Conservation (phyloP, 2,113 vertebrate species). For the Jacana jacana region DNA sequence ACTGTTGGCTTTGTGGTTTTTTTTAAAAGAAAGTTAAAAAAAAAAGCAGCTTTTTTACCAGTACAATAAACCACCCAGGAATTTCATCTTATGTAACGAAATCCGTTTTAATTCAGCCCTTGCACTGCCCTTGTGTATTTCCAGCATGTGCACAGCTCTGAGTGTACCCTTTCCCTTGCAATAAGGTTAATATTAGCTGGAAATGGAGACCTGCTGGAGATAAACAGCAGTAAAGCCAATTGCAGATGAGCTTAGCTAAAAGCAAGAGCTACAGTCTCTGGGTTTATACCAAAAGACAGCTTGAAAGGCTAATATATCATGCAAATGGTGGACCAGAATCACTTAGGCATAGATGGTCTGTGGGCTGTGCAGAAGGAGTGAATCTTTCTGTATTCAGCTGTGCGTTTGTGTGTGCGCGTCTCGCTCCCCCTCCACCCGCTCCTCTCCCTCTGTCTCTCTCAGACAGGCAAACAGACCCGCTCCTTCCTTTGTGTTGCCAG, state of each 20-base stretch:
- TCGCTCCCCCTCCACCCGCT: not conserved
- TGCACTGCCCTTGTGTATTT: not conserved
- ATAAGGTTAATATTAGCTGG: not conserved
- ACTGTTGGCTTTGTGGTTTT: not conserved
- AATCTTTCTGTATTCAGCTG: not conserved
- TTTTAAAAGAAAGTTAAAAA: not conserved
- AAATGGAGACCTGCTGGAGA: slow-evolving; percentile 12
- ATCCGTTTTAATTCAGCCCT: slow-evolving; percentile 6
- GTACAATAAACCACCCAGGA: not conserved
- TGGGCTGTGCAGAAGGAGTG: slow-evolving; percentile 34
- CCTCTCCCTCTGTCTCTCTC: not conserved
- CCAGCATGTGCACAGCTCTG: not conserved
- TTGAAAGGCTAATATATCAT: slow-evolving; percentile 59
- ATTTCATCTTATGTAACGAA: not conserved
- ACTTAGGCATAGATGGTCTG: slow-evolving; percentile 9
- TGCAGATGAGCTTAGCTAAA: slow-evolving; percentile 17
- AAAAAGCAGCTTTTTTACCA: not conserved
- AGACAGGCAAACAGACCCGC: not conserved
- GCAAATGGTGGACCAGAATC: slow-evolving; percentile 46
- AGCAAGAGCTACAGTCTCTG: not conserved
- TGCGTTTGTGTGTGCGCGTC: not conserved
- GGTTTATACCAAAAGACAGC: slow-evolving; percentile 36
- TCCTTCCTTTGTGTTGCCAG: slow-evolving; percentile 46
- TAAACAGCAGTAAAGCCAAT: not conserved
- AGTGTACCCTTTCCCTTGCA: not conserved